Evolutionary conservation across 2,888 invertebrate genomes (phyloP), one percentile per base, ranked within the genome.

Genomic region (Euclidia mi): DNA sequence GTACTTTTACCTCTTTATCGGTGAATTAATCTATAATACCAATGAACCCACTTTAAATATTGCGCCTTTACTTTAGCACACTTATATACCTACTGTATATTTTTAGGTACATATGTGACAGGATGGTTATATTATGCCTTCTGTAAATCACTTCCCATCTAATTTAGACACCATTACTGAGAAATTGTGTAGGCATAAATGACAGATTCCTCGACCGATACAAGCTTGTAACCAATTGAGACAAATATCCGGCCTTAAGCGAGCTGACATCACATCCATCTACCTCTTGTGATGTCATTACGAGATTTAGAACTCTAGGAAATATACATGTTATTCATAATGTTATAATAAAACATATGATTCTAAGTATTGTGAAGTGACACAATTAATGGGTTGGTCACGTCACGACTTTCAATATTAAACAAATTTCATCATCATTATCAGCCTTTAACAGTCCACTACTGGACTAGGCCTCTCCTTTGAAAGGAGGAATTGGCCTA

Each of bases 251-350:
- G 79, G 80, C 65, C 59, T 75, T 42, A 52, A 65, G 62, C 50
- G 62, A 40, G 56, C 64, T 87, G 86, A 88, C 82, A 83, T 87
- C 85, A 87, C 78, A 73, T 72, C 37, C 46, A 70, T 62, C 47
- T 53, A 48, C 62, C 56, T 68, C 64, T 50, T 65, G 77, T 87
- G 84, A 87, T 81, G 81, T 84, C 86, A 82, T 65, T 32, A 59
- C 18, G 48, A 41, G 46, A 62, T 55, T 44, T 56, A 63, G 53
- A 56, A 68, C 25, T 56, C 55, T 56, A 29, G 35, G 49, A 59
- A 71, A 35, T 49, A 34, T 32, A 56, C 11, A 45, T 25, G 15
- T 15, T 43, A 52, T 20, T 50, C 14, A 40, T 43, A 52, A 35
- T 34, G 43, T 25, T 32, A 41, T 40, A 9, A 11, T n/a, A n/a